Evolutionary conservation across 2,113 vertebrate species (phyloP).

Genomic region (Amphiprion percula): DNA sequence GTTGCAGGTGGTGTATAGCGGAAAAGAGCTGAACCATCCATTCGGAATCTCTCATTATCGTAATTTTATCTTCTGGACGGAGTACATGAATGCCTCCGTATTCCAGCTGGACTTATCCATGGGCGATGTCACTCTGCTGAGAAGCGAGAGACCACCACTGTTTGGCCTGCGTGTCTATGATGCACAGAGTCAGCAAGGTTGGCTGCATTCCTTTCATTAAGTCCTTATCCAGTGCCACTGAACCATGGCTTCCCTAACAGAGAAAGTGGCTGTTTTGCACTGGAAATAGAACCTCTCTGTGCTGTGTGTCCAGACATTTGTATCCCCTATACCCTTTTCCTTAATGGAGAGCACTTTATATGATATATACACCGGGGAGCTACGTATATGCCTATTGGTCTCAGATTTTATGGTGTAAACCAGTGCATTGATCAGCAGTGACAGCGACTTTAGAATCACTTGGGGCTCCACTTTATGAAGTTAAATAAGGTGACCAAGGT

Average conservation of each 20-base stretch:
- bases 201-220: constrained; percentile 42
- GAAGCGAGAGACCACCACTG: constrained; percentile 93
- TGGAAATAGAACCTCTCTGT: constrained; percentile 32
- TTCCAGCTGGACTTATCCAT: constrained; percentile 94
- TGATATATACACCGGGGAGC: constrained; percentile 31
- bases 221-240: constrained; percentile 23
- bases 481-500: constrained; percentile 38
- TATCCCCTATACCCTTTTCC: constrained; percentile 9
- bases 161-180: constrained; percentile 97
- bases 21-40: constrained; percentile 97
- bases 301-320: constrained; percentile 18
- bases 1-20: constrained; percentile 93
- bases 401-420: constrained; percentile 39
- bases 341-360: constrained; percentile 47
- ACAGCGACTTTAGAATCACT: constrained; percentile 53
- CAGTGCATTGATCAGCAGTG: constrained; percentile 49
- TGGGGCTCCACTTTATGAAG: constrained; percentile 43
- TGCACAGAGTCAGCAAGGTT: constrained; percentile 96
- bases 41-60: constrained; percentile 96
- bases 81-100: constrained; percentile 99
- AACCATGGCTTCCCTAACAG: constrained; percentile 33
- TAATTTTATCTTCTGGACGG: constrained; percentile 96
- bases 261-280: constrained; percentile 38
- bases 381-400: background rate
- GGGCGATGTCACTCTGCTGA: constrained; percentile 90